Base-by-base conservation (phyloP, 2,797 vertebrate species). In the Phataginus tetradactyla region DNA sequence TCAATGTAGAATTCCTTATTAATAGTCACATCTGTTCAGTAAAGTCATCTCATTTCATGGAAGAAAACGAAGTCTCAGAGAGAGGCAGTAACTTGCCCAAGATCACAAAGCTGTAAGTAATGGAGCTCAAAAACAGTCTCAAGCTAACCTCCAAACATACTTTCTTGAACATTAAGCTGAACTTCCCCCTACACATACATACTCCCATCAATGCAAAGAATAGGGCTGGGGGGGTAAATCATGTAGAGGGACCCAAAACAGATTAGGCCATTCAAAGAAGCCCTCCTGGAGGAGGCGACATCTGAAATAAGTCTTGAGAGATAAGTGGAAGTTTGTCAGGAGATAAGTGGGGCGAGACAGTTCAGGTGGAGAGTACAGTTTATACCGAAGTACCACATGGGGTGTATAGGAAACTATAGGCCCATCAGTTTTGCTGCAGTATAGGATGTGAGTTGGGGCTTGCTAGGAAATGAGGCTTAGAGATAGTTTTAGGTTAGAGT, bases 61-160 rank as follows among this genome's bases (percentile, higher is more conserved):
- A 81, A 97, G 55, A 61, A 75, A 64, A 69, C 51, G 25, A 81
- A 88, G 81, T 72, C 51, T 90, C 81, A 91, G 51, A 45, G 37
- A 69, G 34, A 81, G n/a, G 81, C 42, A 78, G 29, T 55, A 86
- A 92, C 14, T 81, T 72, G 29, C 15, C 18, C 29, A 68, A 74
- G 72, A 86, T 79, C 53, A 94, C 63, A 93, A 95, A 91, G 64
- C 14, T 72, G 32, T 55, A 68, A 69, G 4, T 39, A 61, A 6
- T 68, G 42, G 7, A 69, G 51, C 15, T 75, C 53, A 53, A 94
- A 77, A 77, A 68, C 51, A 49, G 23, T 80, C 68, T 84, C n/a
- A 37, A 49, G 27, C 34, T 79, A 86, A 88, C 49, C n/a, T 18
- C 45, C 66, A 90, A 89, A 64, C 6, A 27, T 69, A 78, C 29